Conservation (phyloP, 2,113 vertebrate species). For the Cyanocitta stelleri region DNA sequence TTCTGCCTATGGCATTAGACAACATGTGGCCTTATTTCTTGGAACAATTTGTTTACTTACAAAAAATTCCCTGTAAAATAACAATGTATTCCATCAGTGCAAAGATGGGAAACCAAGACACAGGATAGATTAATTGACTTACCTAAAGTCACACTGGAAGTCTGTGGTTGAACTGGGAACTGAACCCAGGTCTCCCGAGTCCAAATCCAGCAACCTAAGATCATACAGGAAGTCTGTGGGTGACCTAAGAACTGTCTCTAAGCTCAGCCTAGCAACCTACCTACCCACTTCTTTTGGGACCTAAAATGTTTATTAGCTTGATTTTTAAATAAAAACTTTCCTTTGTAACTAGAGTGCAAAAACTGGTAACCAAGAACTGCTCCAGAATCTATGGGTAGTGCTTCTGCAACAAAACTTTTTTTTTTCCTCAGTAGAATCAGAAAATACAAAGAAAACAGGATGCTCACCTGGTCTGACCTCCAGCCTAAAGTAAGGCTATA, state of each 20-base stretch:
- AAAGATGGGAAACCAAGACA: slow-evolving; percentile 12
- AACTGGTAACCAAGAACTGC: neutral
- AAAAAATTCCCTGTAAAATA: neutral
- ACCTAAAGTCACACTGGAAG: slow-evolving; percentile 59
- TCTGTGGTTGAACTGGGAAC: slow-evolving; percentile 64
- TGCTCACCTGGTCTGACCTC: neutral
- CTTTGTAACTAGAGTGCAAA: neutral
- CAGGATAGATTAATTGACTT: slow-evolving; percentile 37
- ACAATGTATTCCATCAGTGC: neutral
- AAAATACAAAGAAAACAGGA: neutral
- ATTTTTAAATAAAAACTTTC: neutral
- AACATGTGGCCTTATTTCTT: neutral
- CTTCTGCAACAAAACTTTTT: neutral
- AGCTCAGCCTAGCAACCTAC: neutral
- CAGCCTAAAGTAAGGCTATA: neutral
- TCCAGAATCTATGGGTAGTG: neutral
- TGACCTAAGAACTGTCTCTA: slow-evolving; percentile 50
- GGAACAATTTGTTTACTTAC: neutral
- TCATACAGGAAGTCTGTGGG: slow-evolving; percentile 62
- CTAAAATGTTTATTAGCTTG: neutral
- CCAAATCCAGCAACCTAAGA: slow-evolving; percentile 67
- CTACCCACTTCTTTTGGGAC: neutral
- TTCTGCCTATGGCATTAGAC: neutral
- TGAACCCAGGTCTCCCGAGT: slow-evolving; percentile 56
- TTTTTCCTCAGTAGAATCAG: neutral